Conservation (phyloP, 2,113 vertebrate species). For the Noturus placidus region DNA sequence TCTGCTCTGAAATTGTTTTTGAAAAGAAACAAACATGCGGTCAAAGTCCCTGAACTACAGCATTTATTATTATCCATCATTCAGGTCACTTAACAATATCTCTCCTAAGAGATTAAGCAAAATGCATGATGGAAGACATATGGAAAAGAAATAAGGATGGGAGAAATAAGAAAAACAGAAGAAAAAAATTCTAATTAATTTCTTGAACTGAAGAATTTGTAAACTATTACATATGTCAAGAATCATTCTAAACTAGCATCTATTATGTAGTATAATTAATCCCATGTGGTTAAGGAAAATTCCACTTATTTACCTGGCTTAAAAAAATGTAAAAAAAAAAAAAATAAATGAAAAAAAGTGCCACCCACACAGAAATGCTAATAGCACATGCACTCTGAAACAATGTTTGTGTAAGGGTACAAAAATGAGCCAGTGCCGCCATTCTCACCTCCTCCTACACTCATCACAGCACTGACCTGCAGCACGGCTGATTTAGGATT, state of each 20-base stretch:
- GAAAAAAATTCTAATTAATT: neutral
- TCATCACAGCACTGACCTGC: slow-evolving; percentile 71
- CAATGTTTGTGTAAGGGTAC: slow-evolving; percentile 75
- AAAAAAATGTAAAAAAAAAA: slow-evolving; percentile 60
- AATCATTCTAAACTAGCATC: slow-evolving; percentile 30
- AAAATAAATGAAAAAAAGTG: too few species aligned
- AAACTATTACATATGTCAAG: slow-evolving; percentile 28
- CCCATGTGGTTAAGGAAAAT: slow-evolving; percentile 53
- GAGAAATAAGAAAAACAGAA: neutral
- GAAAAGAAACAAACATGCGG: slow-evolving; percentile 20
- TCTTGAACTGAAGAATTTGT: neutral
- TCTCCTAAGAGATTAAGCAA: slow-evolving; percentile 7
- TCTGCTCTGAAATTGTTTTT: slow-evolving; percentile 36
- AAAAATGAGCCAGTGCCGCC: slow-evolving; percentile 72
- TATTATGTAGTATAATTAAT: slow-evolving; percentile 25
- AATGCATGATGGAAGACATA: neutral
- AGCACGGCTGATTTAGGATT: slow-evolving; percentile 73
- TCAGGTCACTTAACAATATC: slow-evolving; percentile 9
- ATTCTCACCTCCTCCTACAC: slow-evolving; percentile 81
- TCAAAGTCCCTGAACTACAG: slow-evolving; percentile 31
- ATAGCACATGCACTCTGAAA: slow-evolving; percentile 75
- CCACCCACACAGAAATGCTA: slow-evolving; percentile 77
- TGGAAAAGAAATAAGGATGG: neutral
- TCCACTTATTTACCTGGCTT: slow-evolving; percentile 72
- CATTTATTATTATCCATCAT: slow-evolving; percentile 18